Base-by-base conservation (phyloP, 2,888 invertebrate species). In the Tiphia femorata region DNA sequence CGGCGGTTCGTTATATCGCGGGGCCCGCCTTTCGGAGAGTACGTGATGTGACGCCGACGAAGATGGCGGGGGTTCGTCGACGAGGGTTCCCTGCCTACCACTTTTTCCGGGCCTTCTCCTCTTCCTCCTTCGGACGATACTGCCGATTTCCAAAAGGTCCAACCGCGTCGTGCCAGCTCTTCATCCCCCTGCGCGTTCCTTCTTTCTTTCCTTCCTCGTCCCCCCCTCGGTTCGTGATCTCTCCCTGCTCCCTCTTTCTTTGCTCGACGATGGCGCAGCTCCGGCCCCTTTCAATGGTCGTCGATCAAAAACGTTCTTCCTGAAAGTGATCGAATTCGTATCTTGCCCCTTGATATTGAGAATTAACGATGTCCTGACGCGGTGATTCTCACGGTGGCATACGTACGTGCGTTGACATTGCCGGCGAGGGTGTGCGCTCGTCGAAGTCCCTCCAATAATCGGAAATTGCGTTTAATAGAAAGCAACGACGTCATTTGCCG, bases 1-100 rank as follows among this genome's bases (percentile, higher is more conserved):
- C 72, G 72, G 67, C 70, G 72, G 61, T 76, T 78, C 70, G 75
- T 77, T 75, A 74, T 73, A 73, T 70, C 66, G 64, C n/a, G n/a
- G n/a, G 51, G 49, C 59, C 62, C 59, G 68, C 70, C 68, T 67
- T 71, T 75, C 59, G 64, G 58, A 62, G 61, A 51, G 57, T 67
- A 72, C 64, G 73, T 72, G 70, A 73, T 58, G 70, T 58, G 69
- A 72, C 70, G 76, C 68, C 62, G 67, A 55, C 62, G 50, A 67
- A 69, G 68, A 75, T 72, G 70, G 71, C 77, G 70, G 63, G 68
- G n/a, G n/a, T n/a, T n/a, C n/a, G n/a, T 56, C 43, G 58, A 51
- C 67, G n/a, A 62, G 62, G 70, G n/a, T n/a, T n/a, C 62, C 66
- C 69, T 58, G 54, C 70, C 66, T 72, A 72, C 79, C 73, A 77